These are phyloP conservation scores for Stylophora pistillata DNA, from an alignment of 64 coral and sea anemone species.

Conservation along the genomic window DNA sequence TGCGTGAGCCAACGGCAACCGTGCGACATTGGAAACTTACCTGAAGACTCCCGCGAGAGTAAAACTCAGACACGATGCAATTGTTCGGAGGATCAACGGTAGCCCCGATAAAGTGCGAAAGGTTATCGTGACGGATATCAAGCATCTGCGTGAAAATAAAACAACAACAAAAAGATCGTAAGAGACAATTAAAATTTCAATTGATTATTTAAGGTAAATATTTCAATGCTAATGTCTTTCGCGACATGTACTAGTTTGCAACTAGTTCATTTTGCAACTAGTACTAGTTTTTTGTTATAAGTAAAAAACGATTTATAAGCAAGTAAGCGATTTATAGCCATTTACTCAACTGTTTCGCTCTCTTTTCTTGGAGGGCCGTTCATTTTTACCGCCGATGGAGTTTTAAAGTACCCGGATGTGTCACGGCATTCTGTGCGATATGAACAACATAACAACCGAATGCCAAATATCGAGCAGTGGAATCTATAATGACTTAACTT, in stretches of 20 bases:
- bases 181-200: not conserved
- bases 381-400: too few species aligned
- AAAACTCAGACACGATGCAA: slow-evolving; percentile 84
- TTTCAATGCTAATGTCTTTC: too few species aligned
- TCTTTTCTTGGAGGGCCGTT: too few species aligned
- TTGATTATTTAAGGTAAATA: too few species aligned
- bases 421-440: too few species aligned
- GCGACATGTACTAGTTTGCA: too few species aligned
- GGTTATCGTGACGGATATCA: slow-evolving; percentile 74
- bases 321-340: too few species aligned
- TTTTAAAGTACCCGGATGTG: too few species aligned
- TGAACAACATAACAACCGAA: not conserved
- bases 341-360: too few species aligned
- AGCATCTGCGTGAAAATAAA: slow-evolving; percentile 52
- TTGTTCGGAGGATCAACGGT: slow-evolving; percentile 76
- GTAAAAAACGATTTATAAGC: too few species aligned
- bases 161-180: not conserved
- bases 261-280: too few species aligned
- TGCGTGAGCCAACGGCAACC: not conserved
- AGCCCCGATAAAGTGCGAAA: slow-evolving; percentile 80
- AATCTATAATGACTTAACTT: not conserved
- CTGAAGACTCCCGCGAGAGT: slow-evolving; percentile 76
- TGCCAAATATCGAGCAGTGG: not conserved
- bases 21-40: slow-evolving; percentile 37
- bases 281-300: too few species aligned